Conservation (phyloP, 2,888 invertebrate species). For the Synanthedon andrenaeformis region DNA sequence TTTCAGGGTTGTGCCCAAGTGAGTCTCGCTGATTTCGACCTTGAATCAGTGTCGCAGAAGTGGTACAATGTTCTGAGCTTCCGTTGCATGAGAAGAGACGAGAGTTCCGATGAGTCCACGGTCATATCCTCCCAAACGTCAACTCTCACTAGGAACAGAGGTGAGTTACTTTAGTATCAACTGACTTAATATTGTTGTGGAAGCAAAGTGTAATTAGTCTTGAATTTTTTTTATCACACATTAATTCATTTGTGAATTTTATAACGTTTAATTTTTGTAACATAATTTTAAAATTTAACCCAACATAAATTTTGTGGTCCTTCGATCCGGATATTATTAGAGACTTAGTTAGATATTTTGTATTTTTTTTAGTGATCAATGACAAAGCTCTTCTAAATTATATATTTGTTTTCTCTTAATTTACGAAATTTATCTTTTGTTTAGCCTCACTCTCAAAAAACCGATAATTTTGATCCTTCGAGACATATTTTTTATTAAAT, state of each 20-base stretch:
- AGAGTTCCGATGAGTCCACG: constrained; percentile 96
- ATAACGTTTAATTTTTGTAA: background rate
- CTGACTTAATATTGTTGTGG: constrained; percentile 1
- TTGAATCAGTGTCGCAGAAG: constrained; percentile 81
- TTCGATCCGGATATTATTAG: no score
- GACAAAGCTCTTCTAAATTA: no score
- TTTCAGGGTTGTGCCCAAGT: constrained; percentile 93
- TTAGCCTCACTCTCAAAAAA: background rate
- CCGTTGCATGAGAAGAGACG: constrained; percentile 75
- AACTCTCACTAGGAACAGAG: constrained; percentile 91
- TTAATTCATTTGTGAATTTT: no score
- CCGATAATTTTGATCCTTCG: background rate
- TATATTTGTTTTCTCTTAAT: no score
- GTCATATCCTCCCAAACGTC: constrained; percentile 97
- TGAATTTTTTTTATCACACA: background rate
- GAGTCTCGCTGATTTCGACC: constrained; percentile 93
- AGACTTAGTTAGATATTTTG: no score
- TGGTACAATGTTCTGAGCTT: constrained; percentile 95
- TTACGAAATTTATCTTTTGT: no score
- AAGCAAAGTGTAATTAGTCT: background rate
- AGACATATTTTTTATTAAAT: background rate
- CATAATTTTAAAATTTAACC: no score
- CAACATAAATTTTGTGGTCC: no score
- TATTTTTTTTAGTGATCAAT: no score
- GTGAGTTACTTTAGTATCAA: constrained; percentile 28